Evolutionary conservation across 1,140 invertebrate genomes (phyloP), one percentile per base, ranked within the genome.

Genomic region (Brachionus sp.): DNA sequence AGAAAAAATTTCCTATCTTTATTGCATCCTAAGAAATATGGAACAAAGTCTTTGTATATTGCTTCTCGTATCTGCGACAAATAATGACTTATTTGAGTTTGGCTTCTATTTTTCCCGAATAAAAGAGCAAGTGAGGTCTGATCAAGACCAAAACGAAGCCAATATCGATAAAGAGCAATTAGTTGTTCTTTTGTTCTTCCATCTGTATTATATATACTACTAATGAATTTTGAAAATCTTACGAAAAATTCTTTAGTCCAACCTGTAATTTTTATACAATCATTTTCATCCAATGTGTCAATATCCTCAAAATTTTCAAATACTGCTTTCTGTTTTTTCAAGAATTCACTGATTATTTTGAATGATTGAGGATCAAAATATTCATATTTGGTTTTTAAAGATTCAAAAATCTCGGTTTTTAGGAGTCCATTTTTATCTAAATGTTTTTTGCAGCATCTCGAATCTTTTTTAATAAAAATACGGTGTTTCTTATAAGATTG

Each of bases 381-480:
- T 39, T 73, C 33, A 39, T 42, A 42, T 73, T 73, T 73, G 35
- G 37, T 73, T 73, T 39, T 73, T 39, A 73, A 42, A 73, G 13
- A 39, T 73, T 73, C 68, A 66, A 35, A 37, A 66, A 66, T 66
- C 37, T 42, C 3, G 33, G 33, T 73, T 73, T 23, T 73, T 73
- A 73, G 1, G 10, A 73, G 37, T 23, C 68, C 68, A 39, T 37
- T 39, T 12, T 73, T 42, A 42, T 73, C 68, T 73, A 73, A 73
- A 73, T 73, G 68, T 44, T 42, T 73, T 73, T 73, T 73, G 37
- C 68, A 73, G 37, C 33, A 39, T 73, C 68, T 73, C 7, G 68
- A 37, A 73, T 73, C 13, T 73, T 73, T 73, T 73, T 73, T 44
- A 73, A 73, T 73, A 73, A 39, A 73, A 73, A 73, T 73, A 66